Base-by-base conservation (phyloP, 2,113 vertebrate genomes). In the Megaceryle maxima region DNA sequence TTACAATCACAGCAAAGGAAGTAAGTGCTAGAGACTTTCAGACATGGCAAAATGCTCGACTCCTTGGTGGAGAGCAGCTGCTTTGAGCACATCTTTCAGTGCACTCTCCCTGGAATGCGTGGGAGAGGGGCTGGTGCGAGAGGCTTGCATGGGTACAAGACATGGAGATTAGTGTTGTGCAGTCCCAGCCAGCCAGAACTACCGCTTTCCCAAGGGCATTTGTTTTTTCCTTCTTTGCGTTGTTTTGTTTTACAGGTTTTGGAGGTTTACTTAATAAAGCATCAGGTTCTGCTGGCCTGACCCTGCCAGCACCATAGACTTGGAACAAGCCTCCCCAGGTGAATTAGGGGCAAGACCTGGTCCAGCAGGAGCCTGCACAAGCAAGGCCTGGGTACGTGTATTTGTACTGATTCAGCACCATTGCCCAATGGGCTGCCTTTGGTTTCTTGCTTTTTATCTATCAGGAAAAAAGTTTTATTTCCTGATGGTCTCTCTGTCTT, bases 1-100 rank as follows among this genome's bases (percentile, higher is more conserved):
- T 95, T 92, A 95, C 94, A 96, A 87, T 96, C 92, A 92, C 8
- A 20, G 83, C 87, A 85, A 91, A 87, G 84, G 70, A 87, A 96
- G 37, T 83, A 93, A 95, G 76, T 87, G 90, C 86, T 88, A 56
- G 70, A 92, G 29, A 62, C 80, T 84, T 93, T 87, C 28, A 79
- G 46, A 60, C 4, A 3, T 33, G 55, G 86, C 86, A 89, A 78
- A 84, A 66, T 55, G 53, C 57, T 94, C 37, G 66, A 26, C 66
- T 89, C 56, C 33, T 37, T 0, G 1, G 18, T 76, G 57, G n/a
- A 77, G 25, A 90, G 88, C 90, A 95, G 88, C 94, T 91, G 92
- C 67, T 73, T 87, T 14, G 4, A 57, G 87, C 74, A 73, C 77
- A 73, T 81, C 91, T 94, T 78, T 92, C 76, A 92, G 62, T 93